Conservation (phyloP, 2,113 vertebrate genomes). For the Heterochromis multidens region DNA sequence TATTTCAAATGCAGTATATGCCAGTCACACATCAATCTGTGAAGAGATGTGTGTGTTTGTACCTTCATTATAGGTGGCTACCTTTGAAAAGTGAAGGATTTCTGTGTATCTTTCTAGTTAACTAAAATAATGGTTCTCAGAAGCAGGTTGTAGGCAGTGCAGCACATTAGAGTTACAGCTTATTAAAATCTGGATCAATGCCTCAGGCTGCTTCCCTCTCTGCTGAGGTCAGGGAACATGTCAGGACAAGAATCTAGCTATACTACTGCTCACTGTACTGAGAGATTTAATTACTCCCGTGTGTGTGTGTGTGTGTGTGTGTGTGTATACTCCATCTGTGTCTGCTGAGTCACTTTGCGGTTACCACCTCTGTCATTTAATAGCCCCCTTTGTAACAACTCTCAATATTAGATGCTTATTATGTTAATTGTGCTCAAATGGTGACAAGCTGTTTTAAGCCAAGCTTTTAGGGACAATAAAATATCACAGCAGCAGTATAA, state of each 20-base stretch:
- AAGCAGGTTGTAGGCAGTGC: conserved; percentile 19
- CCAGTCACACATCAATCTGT: conserved; percentile 12
- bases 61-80: conserved; percentile 19
- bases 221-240: conserved; percentile 58
- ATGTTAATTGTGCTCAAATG: conserved; percentile 69
- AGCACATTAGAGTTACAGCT: conserved; percentile 31
- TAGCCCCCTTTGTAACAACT: conserved; percentile 57
- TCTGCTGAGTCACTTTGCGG: conserved; percentile 66
- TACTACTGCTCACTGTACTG: conserved; percentile 3
- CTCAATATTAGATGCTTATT: conserved; percentile 68
- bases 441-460: conserved; percentile 45
- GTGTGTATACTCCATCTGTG: neutral
- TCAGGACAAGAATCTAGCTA: conserved; percentile 56
- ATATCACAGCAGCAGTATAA: conserved; percentile 11
- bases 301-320: neutral
- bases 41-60: neutral
- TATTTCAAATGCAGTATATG: conserved; percentile 39
- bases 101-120: neutral
- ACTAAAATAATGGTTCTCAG: conserved; percentile 14
- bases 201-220: conserved; percentile 35
- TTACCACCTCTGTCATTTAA: conserved; percentile 69
- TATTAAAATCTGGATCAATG: conserved; percentile 46
- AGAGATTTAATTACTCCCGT: conserved; percentile 41
- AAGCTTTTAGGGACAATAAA: conserved; percentile 47
- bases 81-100: conserved; percentile 7